phyloP scores from a whole-genome alignment of 2,888 invertebrate species.

The Drosophila atripex region DNA sequence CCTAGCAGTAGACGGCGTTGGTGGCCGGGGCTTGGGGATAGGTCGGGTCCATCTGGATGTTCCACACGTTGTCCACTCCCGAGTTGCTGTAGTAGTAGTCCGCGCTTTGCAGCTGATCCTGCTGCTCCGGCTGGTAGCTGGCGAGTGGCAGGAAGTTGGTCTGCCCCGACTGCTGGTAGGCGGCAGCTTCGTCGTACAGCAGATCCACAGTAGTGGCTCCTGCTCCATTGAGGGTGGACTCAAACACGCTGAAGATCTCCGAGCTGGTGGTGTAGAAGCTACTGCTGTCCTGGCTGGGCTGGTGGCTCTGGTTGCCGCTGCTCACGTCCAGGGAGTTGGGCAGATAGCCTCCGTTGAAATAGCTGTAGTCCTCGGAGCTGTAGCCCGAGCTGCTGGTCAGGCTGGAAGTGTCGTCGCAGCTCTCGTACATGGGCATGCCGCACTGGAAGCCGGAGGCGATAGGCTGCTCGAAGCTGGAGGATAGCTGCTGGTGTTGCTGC shows the following conservation, averaged over 20 bases:
- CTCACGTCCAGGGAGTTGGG: conserved; percentile 50
- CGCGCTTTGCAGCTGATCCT: conserved; percentile 55
- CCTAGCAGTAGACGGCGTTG: conserved; percentile 62
- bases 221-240: conserved; percentile 55
- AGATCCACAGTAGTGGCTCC: conserved; percentile 52
- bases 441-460: conserved; percentile 29
- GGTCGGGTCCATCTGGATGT: conserved; percentile 80
- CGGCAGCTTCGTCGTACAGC: conserved; percentile 58
- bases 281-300: conserved; percentile 28
- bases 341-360: conserved; percentile 66
- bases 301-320: conserved; percentile 34
- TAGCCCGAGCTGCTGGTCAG: conserved; percentile 82
- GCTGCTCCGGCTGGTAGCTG: conserved; percentile 53
- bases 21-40: conserved; percentile 44
- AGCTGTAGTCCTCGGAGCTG: conserved; percentile 80
- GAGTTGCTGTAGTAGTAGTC: conserved; percentile 83
- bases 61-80: conserved; percentile 82
- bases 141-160: conserved; percentile 39
- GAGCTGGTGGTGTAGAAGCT: conserved; percentile 64
- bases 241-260: conserved; percentile 79
- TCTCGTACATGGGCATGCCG: conserved; percentile 74
- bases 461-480: conserved; percentile 31
- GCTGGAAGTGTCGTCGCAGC: conserved; percentile 83
- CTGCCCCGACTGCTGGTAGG: conserved; percentile 59
- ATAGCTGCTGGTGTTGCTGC: conserved; percentile 21